Percentiles rank a stretch among this genome's conserved stretches.
phyloP scores from a whole-genome alignment of 2,888 invertebrate species.

The Apantesis nais region DNA sequence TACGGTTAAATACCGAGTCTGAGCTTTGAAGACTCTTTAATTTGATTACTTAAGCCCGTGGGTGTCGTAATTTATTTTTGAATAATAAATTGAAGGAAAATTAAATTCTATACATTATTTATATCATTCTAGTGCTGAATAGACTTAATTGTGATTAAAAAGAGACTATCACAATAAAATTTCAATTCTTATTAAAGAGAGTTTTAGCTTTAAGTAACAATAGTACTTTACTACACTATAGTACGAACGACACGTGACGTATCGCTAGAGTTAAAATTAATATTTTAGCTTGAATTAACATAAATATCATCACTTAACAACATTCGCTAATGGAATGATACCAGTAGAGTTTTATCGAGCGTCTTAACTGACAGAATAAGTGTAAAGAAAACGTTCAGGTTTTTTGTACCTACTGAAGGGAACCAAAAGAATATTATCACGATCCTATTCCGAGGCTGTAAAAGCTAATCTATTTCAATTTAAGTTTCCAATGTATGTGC shows the following conservation, averaged over 20 bases:
- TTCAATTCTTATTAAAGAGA: background rate
- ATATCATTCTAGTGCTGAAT: background rate
- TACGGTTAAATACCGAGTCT: slow-evolving; percentile 11
- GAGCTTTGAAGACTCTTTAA: slow-evolving; percentile 25
- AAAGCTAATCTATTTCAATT: slow-evolving; percentile 59
- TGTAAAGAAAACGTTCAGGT: background rate
- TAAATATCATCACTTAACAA: background rate
- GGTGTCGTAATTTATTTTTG: background rate
- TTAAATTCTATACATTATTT: background rate
- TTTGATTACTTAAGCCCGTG: slow-evolving; percentile 19
- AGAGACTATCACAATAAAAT: background rate
- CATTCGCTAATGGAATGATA: background rate
- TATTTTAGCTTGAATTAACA: background rate
- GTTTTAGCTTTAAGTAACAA: background rate
- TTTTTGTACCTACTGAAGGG: slow-evolving; percentile 1
- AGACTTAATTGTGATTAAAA: background rate
- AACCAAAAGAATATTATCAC: slow-evolving; percentile 26
- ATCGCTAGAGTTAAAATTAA: too few species aligned
- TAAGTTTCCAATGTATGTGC: slow-evolving; percentile 52
- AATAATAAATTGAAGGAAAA: background rate
- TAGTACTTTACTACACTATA: background rate
- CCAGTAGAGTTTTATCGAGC: background rate
- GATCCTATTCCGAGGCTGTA: slow-evolving; percentile 31
- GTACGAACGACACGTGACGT: background rate
- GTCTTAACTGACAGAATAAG: background rate